phyloP scores from a whole-genome alignment of 2,888 invertebrate genomes.

The Pyrrhia umbra region DNA sequence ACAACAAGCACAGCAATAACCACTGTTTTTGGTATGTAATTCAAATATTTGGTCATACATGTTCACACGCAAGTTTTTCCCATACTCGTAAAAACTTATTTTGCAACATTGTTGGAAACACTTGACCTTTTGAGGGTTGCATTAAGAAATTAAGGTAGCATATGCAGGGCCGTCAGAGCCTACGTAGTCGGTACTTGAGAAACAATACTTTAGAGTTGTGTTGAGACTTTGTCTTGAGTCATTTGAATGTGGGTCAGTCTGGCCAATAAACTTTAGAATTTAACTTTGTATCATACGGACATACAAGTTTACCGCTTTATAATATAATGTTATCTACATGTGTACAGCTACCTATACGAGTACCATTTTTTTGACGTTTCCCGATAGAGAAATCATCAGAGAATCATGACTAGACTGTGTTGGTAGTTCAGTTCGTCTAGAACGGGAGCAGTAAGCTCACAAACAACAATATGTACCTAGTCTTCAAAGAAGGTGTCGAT shows the following conservation, averaged over 20 bases:
- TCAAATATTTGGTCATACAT: constrained; percentile 21
- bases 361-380: too few relatives aligned
- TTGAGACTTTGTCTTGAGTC: not conserved
- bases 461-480: too few relatives aligned
- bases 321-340: too few relatives aligned
- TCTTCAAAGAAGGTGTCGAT: too few relatives aligned
- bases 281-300: too few relatives aligned
- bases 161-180: not conserved
- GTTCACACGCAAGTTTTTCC: constrained; percentile 19
- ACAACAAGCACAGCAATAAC: not conserved
- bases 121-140: constrained; percentile 22
- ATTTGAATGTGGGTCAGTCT: not conserved
- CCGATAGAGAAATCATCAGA: too few relatives aligned
- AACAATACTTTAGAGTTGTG: too few relatives aligned
- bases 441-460: too few relatives aligned
- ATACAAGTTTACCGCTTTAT: too few relatives aligned
- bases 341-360: too few relatives aligned
- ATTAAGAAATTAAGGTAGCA: not conserved
- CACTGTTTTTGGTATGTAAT: constrained; percentile 1
- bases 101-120: constrained; percentile 19
- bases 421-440: too few relatives aligned
- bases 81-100: constrained; percentile 12
- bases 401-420: too few relatives aligned
- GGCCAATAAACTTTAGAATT: not conserved
- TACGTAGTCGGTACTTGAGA: not conserved